Conservation (phyloP, 30 jellyfish, hydroid and myxozoan species). For the Rhopilema esculentum region DNA sequence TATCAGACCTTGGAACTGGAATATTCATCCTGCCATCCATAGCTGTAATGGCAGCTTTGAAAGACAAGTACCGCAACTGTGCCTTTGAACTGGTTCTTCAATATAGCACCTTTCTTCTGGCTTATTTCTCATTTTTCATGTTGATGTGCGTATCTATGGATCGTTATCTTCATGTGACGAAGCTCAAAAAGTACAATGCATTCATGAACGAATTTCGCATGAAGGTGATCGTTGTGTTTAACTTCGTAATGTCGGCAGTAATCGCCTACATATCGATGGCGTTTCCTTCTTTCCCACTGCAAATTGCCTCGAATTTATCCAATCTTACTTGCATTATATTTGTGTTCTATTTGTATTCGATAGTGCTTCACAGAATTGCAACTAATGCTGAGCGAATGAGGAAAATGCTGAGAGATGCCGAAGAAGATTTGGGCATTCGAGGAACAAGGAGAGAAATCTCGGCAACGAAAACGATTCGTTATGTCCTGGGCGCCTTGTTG, state of each 20-base stretch:
- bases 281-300: conserved; percentile 28
- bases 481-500: conserved; percentile 9
- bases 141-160: conserved; percentile 46
- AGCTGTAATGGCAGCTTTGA: not conserved
- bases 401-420: not conserved
- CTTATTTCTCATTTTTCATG: conserved; percentile 50
- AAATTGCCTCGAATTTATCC: not conserved
- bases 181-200: not conserved
- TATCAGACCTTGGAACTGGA: conserved; percentile 49
- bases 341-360: conserved; percentile 3
- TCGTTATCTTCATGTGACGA: conserved; percentile 33
- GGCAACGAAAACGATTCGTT: conserved; percentile 30
- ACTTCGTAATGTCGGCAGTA: conserved; percentile 11
- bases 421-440: not conserved
- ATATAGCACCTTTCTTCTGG: conserved; percentile 18
- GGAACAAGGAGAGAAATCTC: not conserved
- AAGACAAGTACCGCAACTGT: conserved; percentile 39
- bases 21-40: conserved; percentile 22
- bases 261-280: conserved; percentile 13
- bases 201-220: conserved; percentile 1
- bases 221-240: not conserved
- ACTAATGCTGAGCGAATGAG: not conserved
- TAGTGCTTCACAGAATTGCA: conserved; percentile 14
- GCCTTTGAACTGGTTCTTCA: conserved; percentile 22
- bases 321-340: not conserved